Percentiles rank a stretch among this genome's conserved stretches.
These are phyloP conservation scores for Euphysa ruthae DNA, from an alignment of 30 jellyfish, hydroid and myxozoan genomes.

Conservation along the genomic window DNA sequence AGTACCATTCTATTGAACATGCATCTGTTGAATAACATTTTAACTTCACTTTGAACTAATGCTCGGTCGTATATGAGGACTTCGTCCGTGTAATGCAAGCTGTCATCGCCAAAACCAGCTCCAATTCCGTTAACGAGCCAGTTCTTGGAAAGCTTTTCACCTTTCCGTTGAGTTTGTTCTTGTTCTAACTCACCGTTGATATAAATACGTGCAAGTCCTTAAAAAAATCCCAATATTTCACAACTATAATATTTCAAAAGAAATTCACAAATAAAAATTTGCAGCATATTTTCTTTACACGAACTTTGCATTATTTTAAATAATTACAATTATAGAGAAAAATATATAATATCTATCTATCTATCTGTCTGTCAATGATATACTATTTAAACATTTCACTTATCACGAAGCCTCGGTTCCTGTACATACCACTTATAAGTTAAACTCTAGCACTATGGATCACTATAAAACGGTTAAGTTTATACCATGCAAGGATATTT, in stretches of 20 bases:
- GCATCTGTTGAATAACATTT: conserved; percentile 52
- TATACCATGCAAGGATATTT: too few species aligned
- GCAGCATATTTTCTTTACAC: too few species aligned
- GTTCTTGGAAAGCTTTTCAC: conserved; percentile 64
- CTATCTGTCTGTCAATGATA: too few species aligned
- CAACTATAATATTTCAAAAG: not conserved
- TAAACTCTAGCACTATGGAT: too few species aligned
- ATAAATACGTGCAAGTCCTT: conserved; percentile 74
- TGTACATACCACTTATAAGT: too few species aligned
- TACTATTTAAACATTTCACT: too few species aligned
- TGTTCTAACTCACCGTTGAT: conserved; percentile 73
- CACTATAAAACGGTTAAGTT: too few species aligned
- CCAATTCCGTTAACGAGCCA: conserved; percentile 96
- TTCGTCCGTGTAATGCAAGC: conserved; percentile 90
- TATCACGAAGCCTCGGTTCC: too few species aligned
- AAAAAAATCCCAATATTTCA: not conserved
- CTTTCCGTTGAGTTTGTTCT: conserved; percentile 46
- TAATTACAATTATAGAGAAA: too few species aligned
- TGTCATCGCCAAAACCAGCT: conserved; percentile 69
- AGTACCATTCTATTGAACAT: conserved; percentile 82
- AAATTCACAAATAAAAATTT: not conserved
- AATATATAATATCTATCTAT: too few species aligned
- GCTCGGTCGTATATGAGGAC: conserved; percentile 69
- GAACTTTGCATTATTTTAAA: too few species aligned
- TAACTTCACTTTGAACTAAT: conserved; percentile 53